Evolutionary conservation across 1,140 invertebrate genomes (phyloP).

Genomic region (Danaus melanippus): DNA sequence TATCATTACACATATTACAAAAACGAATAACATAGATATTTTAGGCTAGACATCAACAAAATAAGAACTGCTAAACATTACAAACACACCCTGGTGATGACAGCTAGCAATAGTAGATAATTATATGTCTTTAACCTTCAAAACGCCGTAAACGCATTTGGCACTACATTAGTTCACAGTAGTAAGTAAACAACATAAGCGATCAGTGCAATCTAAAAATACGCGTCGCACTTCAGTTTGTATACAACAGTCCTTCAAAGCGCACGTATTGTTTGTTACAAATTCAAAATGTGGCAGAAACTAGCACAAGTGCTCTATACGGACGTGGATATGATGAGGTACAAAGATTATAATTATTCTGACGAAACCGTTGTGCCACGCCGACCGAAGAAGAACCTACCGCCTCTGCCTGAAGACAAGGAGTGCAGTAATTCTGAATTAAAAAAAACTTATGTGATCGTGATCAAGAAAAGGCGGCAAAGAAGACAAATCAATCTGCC

Average conservation of each 20-base stretch:
- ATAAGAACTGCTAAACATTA: too few relatives aligned
- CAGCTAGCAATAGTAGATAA: too few relatives aligned
- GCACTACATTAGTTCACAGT: too few relatives aligned
- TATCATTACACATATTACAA: too few relatives aligned
- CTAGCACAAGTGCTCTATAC: constrained; percentile 37
- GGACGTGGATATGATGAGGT: constrained; percentile 52
- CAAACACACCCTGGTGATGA: too few relatives aligned
- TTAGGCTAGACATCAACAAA: too few relatives aligned
- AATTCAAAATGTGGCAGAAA: constrained; percentile 48
- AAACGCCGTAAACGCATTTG: too few relatives aligned
- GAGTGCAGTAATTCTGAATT: constrained; percentile 45
- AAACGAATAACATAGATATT: too few relatives aligned
- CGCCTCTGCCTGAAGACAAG: constrained; percentile 57
- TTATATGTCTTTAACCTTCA: too few relatives aligned
- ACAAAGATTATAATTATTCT: constrained; percentile 45
- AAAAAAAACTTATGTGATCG: constrained; percentile 33
- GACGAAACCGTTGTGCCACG: constrained; percentile 50
- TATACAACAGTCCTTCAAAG: constrained; percentile 24
- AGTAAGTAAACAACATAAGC: neutral
- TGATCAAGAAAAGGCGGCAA: constrained; percentile 38
- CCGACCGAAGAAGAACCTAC: constrained; percentile 39
- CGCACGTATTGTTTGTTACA: constrained; percentile 28
- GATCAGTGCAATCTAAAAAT: constrained; percentile 25
- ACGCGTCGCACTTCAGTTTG: constrained; percentile 29
- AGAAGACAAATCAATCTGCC: constrained; percentile 43